Evolutionary conservation across 2,888 invertebrate genomes (phyloP), one percentile per base, ranked within the genome.

Genomic region (Brenthis daphne): DNA sequence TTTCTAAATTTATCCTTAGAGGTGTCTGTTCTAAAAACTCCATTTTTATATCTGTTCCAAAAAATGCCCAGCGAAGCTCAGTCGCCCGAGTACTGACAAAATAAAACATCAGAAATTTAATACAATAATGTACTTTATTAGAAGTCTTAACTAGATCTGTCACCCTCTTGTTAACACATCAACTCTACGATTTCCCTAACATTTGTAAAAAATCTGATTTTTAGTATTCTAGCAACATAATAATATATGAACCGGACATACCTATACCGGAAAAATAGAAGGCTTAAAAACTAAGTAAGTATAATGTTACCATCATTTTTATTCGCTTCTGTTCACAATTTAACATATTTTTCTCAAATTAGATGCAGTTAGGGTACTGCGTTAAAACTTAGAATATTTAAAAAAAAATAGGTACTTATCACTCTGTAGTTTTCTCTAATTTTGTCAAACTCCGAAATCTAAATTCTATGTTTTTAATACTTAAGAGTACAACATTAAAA

Each of bases 101-200:
- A 75, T 74, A 74, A 76, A 77, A 75, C 65, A 68, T 57, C 33
- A 65, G 67, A 43, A 11, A 55, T 71, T 77, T 82, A 84, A 88
- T 89, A 87, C 85, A 86, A 82, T 89, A 84, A 85, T 90, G 90
- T 90, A 90, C 87, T 91, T 91, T 90, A 90, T 91, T 90, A 90
- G 82, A 85, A 89, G 85, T 85, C 88, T 90, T 90, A 91, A 83
- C 83, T 88, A 88, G 84, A 84, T 85, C 84, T 87, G 84, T 84
- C 85, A 87, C 85, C 85, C 81, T 84, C 81, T 79, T 84, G 85
- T 86, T 86, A 89, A 90, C 87, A 89, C 85, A 87, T 85, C 83
- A 79, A 81, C 82, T 80, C 82, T 83, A 83, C 80, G 78, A 82
- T 84, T 81, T 81, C 81, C 80, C 83, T 87, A 89, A 82, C 82